Evolutionary conservation across 2,113 vertebrate genomes (phyloP), one percentile per base, ranked within the genome.

Genomic region (Noctilio leporinus): DNA sequence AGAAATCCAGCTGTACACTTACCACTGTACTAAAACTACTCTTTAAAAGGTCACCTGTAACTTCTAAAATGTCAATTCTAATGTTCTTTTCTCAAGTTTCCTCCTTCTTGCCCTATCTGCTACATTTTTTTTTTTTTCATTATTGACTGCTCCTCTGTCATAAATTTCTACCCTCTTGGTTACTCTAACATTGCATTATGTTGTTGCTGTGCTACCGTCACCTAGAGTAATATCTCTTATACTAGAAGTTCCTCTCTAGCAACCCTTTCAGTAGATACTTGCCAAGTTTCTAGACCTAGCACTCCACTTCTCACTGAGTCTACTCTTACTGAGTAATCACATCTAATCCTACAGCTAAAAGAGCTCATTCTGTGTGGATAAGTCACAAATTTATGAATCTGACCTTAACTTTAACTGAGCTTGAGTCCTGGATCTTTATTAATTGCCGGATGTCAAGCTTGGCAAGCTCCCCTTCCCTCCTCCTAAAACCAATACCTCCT

Each of bases 11-110:
- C 38, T 62, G 45, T 81, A 80, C 78, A 95, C 62, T 86, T 53
- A 78, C 24, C 43, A 93, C 12, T 86, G 17, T 45, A 78, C 40
- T 92, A 91, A 96, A 95, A 91, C 69, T 67, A 6, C 14, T 77
- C n/a, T 96, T 97, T 95, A 73, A 96, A 95, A 92, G 96, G 86
- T 94, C 80, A 93, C 24, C 72, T 94, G 26, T 86, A 49, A 86
- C 49, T 91, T 92, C 19, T 28, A 76, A 95, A 95, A 96, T 92
- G 90, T 69, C 96, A 93, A 67, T 64, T 78, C 47, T 77, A 93
- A 86, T 59, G 43, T 64, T 92, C 28, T 96, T 91, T 93, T 89
- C 20, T 78, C 83, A 95, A 94, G 49, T 86, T 47, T 95, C 40
- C 86, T 78, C 49, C 88, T 83, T 64, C 62, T 92, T 86, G 28